These are phyloP conservation scores for Whitmania pigra DNA, from an alignment of 1,140 invertebrate species.

Conservation along the genomic window DNA sequence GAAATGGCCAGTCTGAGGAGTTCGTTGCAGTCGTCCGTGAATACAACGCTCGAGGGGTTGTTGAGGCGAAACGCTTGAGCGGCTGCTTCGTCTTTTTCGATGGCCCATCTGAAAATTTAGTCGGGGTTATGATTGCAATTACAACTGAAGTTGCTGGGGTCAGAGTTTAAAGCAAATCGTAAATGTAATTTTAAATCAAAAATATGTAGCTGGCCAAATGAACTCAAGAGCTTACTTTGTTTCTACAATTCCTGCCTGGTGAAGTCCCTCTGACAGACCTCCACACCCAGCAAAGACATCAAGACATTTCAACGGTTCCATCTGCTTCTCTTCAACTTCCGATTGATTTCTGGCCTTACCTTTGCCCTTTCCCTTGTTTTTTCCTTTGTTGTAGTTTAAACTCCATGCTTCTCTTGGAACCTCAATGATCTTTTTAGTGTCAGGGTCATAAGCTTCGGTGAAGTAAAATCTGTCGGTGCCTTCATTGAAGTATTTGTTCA, in stretches of 20 bases:
- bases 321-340: slow-evolving; percentile 24
- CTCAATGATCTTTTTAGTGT: slow-evolving; percentile 50
- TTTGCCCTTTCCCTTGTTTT: slow-evolving; percentile 59
- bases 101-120: slow-evolving; percentile 53
- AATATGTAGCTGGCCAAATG: no score
- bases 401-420: slow-evolving; percentile 49
- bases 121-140: neutral
- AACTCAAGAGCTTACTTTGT: slow-evolving; percentile 30
- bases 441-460: slow-evolving; percentile 53
- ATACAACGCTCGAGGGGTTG: slow-evolving; percentile 60
- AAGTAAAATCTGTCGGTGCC: slow-evolving; percentile 67
- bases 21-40: slow-evolving; percentile 66
- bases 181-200: neutral
- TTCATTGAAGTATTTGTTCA: slow-evolving; percentile 47
- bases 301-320: slow-evolving; percentile 48
- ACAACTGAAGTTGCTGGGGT: neutral
- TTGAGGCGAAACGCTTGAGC: slow-evolving; percentile 68
- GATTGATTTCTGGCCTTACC: slow-evolving; percentile 38
- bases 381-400: slow-evolving; percentile 45
- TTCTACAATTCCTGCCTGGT: slow-evolving; percentile 56
- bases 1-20: slow-evolving; percentile 55
- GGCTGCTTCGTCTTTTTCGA: slow-evolving; percentile 64
- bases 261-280: slow-evolving; percentile 51
- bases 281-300: slow-evolving; percentile 84
- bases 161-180: no score